These are phyloP conservation scores for Nemotelus nigrinus DNA, from an alignment of 2,888 invertebrate genomes.

Conservation along the genomic window DNA sequence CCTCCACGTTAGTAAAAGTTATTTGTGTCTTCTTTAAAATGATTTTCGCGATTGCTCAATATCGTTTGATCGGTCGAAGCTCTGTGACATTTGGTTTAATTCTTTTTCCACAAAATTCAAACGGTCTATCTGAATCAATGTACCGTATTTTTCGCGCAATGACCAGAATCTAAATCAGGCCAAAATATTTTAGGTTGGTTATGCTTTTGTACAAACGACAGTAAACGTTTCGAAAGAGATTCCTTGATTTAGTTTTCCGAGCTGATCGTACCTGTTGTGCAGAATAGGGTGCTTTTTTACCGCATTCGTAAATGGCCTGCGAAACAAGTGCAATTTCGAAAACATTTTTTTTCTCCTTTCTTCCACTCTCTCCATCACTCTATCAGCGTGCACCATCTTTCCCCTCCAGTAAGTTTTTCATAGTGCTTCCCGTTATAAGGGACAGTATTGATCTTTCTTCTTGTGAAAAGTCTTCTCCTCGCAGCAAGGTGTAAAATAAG, in stretches of 20 bases:
- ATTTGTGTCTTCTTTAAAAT: background rate
- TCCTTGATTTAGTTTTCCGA: background rate
- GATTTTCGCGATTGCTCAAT: background rate
- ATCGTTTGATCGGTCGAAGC: background rate
- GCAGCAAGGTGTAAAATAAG: background rate
- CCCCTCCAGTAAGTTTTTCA: no score
- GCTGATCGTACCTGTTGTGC: background rate
- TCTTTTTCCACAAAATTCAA: background rate
- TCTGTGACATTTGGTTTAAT: background rate
- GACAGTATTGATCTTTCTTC: no score
- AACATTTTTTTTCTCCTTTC: background rate
- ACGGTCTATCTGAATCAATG: background rate
- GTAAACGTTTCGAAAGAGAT: background rate
- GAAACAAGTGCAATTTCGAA: background rate
- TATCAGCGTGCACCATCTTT: no score
- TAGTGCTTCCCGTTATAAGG: no score
- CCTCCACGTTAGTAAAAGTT: background rate
- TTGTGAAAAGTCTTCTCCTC: background rate
- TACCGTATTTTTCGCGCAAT: background rate
- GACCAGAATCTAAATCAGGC: no score
- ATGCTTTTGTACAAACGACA: background rate
- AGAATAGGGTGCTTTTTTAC: background rate
- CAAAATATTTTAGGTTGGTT: no score
- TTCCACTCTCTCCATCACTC: no score
- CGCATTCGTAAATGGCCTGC: background rate